Conservation (phyloP, 2,888 invertebrate genomes). For the Rotaria magnacalcarata region DNA sequence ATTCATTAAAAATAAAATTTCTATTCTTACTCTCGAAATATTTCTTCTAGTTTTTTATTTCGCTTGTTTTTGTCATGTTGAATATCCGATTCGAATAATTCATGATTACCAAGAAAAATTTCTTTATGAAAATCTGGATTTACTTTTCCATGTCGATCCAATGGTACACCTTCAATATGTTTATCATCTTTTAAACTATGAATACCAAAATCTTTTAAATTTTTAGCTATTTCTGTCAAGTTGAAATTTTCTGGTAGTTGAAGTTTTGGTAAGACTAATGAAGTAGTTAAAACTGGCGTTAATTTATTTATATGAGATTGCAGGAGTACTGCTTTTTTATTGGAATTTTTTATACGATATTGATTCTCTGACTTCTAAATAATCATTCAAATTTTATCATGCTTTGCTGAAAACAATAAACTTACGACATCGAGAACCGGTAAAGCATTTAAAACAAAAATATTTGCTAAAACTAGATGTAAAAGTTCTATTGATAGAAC, state of each 20-base stretch:
- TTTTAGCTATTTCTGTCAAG: not conserved
- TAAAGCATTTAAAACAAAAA: not conserved
- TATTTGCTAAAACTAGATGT: not conserved
- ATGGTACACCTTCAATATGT: slow-evolving; percentile 23
- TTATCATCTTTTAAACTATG: slow-evolving; percentile 2
- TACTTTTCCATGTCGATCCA: not conserved
- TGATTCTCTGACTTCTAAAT: not conserved
- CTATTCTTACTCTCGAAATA: not conserved
- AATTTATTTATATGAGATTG: not conserved
- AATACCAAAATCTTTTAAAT: not conserved
- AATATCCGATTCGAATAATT: not conserved
- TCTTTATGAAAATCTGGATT: slow-evolving; percentile 23
- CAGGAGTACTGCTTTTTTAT: not conserved
- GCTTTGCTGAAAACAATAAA: not conserved
- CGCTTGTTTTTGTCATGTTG: not conserved
- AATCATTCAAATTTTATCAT: not conserved
- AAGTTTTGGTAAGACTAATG: not conserved
- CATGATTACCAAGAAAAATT: slow-evolving; percentile 33
- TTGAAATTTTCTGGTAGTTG: slow-evolving; percentile 1
- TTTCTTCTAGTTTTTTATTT: not conserved
- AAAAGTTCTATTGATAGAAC: not conserved
- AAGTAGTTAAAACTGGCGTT: not conserved
- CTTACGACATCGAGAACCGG: not conserved
- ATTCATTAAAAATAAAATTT: not conserved
- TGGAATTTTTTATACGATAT: not conserved